phyloP scores from a whole-genome alignment of 2,888 invertebrate genomes.

The Listrodromus nycthemerus region DNA sequence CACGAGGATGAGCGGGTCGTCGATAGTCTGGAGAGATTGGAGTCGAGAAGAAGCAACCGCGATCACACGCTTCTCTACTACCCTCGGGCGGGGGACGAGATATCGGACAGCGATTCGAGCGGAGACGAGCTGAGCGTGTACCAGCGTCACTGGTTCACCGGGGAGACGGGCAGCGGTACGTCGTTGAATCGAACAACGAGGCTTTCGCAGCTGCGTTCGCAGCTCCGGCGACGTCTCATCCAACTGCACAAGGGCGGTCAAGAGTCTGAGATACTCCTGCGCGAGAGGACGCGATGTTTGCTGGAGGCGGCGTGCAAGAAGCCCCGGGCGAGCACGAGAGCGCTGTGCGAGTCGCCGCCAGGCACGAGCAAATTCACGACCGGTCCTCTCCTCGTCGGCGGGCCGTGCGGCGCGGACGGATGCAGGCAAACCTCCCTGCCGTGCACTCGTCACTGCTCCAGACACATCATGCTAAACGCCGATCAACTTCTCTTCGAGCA shows the following conservation, averaged over 20 bases:
- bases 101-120: constrained; percentile 84
- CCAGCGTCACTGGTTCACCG: constrained; percentile 84
- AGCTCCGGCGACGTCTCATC: constrained; percentile 85
- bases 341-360: constrained; percentile 68
- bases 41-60: constrained; percentile 75
- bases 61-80: constrained; percentile 83
- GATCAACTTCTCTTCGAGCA: constrained; percentile 93
- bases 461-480: constrained; percentile 93
- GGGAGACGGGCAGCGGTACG: constrained; percentile 74
- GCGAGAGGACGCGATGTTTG: constrained; percentile 77
- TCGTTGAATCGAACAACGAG: constrained; percentile 79
- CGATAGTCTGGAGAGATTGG: constrained; percentile 74
- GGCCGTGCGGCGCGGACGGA: constrained; percentile 79
- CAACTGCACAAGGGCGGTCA: constrained; percentile 83
- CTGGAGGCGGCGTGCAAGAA: constrained; percentile 77
- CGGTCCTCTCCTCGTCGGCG: constrained; percentile 80
- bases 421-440: constrained; percentile 87
- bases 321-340: constrained; percentile 72
- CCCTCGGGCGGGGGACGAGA: constrained; percentile 83
- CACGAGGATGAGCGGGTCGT: constrained; percentile 68
- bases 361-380: constrained; percentile 71
- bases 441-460: constrained; percentile 92
- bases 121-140: constrained; percentile 82
- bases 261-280: constrained; percentile 76
- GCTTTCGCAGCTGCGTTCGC: constrained; percentile 81